Evolutionary conservation across 1,140 invertebrate genomes (phyloP), one percentile per base, ranked within the genome.

Genomic region (Brachystomella parvula): DNA sequence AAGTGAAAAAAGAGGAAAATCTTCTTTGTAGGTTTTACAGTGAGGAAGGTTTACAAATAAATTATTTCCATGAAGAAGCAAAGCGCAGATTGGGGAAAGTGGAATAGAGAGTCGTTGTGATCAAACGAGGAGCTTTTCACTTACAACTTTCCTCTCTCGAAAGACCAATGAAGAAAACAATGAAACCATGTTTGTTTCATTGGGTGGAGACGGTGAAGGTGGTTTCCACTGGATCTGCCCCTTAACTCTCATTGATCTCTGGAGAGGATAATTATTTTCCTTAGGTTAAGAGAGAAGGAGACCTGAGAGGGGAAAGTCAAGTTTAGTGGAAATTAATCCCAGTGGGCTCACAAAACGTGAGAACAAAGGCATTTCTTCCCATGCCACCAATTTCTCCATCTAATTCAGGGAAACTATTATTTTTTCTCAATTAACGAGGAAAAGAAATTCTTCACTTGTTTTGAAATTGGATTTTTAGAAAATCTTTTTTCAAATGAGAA

Each of bases 241-340:
- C 24, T 53, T 24, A 53, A 24, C 21, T 9, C 21, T 6, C 49
- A 53, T 19, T 19, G 9, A 19, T 53, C 24, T 53, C 24, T 53
- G 12, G 12, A 9, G 12, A 9, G 9, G 49, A 24, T 44, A 15
- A 53, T 53, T 53, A 19, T 53, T 19, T 53, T 24, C 49, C n/a
- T n/a, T n/a, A 15, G 49, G 24, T 24, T 24, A 15, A 24, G 49
- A 53, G n/a, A n/a, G n/a, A n/a, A n/a, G n/a, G n/a, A n/a, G n/a
- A n/a, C n/a, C n/a, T n/a, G n/a, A n/a, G n/a, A n/a, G n/a, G n/a
- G 49, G 49, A 53, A 24, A 6, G 35, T 19, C 35, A 39, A 39
- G 35, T 39, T 39, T 53, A 53, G 49, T n/a, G 49, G 24, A 53
- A 59, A 59, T 59, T 28, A 28, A 29, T 59, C 57, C 57, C 57